Conservation (phyloP, 2,797 vertebrate species). For the Atherinosoma microstoma region DNA sequence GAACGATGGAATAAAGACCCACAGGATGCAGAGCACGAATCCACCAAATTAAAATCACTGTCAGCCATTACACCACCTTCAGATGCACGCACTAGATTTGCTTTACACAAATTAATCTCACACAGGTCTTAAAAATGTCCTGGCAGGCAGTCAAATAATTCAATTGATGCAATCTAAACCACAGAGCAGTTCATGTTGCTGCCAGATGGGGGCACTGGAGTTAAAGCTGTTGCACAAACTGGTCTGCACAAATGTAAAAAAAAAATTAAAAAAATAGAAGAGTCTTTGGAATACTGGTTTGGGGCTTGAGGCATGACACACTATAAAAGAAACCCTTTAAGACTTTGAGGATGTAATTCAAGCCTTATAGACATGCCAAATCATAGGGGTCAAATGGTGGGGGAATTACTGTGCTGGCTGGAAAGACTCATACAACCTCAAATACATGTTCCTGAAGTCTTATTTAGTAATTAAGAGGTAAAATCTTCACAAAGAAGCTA, state of each 20-base stretch:
- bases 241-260: slow-evolving; percentile 50
- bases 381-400: background rate
- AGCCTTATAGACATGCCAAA: background rate
- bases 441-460: slow-evolving; percentile 1
- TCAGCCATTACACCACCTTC: background rate
- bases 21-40: background rate
- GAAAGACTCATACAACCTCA: slow-evolving; percentile 19
- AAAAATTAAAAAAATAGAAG: slow-evolving; percentile 37
- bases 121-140: slow-evolving; percentile 5
- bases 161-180: background rate
- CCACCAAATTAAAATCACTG: background rate
- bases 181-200: slow-evolving; percentile 23
- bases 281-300: slow-evolving; percentile 24
- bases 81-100: slow-evolving; percentile 1
- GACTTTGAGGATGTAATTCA: slow-evolving; percentile 25
- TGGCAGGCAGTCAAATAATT: slow-evolving; percentile 19
- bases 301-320: slow-evolving; percentile 35
- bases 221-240: slow-evolving; percentile 38
- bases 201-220: slow-evolving; percentile 63
- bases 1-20: background rate
- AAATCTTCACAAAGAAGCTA: slow-evolving; percentile 29
- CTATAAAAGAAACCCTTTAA: slow-evolving; percentile 44
- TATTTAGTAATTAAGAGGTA: background rate
- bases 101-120: slow-evolving; percentile 9
- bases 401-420: slow-evolving; percentile 15